phyloP scores from a whole-genome alignment of 92 coral and sea anemone genomes.

The Palythoa grandis region DNA sequence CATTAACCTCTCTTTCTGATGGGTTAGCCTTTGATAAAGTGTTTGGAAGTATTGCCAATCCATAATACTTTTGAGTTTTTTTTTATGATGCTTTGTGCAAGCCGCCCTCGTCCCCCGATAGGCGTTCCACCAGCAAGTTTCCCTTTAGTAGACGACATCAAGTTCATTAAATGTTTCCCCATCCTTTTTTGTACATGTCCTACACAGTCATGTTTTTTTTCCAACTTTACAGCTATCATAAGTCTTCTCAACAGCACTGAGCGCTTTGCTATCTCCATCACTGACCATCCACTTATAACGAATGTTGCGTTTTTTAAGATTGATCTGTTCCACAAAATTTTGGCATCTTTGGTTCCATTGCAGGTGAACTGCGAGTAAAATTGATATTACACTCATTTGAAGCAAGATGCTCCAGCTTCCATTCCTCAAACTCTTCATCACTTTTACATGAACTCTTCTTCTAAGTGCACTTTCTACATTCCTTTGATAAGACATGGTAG shows the following conservation, averaged over 20 bases:
- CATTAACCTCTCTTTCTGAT: conserved; percentile 50
- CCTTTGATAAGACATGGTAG: not conserved
- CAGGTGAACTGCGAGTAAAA: not conserved
- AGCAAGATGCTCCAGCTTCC: not conserved
- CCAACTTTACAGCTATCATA: not conserved
- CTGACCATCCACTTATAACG: not conserved
- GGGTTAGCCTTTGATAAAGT: conserved; percentile 55
- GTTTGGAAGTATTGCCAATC: conserved; percentile 63
- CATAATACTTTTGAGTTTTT: conserved; percentile 63
- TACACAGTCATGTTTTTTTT: not conserved
- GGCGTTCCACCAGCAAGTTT: conserved; percentile 56
- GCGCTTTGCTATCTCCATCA: not conserved
- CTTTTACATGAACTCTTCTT: not conserved
- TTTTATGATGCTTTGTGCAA: conserved; percentile 43
- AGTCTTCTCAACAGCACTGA: not conserved
- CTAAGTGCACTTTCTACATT: not conserved
- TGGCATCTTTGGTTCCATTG: not conserved
- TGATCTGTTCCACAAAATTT: not conserved
- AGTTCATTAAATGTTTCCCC: conserved; percentile 35
- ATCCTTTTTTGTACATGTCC: conserved; percentile 52
- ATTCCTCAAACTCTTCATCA: not conserved
- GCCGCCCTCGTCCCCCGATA: conserved; percentile 61
- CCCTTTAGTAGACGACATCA: conserved; percentile 54
- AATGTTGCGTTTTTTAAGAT: not conserved
- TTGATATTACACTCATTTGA: not conserved